Conservation (phyloP, 2,888 invertebrate genomes). For the Eutolmus rufibarbis region DNA sequence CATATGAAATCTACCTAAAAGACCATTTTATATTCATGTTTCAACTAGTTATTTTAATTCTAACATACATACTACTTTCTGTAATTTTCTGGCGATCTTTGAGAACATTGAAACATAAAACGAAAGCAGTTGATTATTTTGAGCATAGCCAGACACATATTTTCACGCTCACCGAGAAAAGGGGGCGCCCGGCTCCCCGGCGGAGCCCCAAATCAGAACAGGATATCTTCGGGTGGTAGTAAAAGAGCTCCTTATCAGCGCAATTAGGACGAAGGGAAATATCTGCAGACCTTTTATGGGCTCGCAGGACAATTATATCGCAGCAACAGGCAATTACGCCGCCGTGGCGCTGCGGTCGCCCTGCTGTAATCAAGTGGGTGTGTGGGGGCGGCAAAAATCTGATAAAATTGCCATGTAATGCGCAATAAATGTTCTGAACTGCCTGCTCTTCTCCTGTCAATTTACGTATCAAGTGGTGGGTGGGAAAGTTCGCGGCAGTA, state of each 20-base stretch:
- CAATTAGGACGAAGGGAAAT: slow-evolving; percentile 38
- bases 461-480: background rate
- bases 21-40: too few relatives aligned
- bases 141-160: background rate
- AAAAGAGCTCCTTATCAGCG: slow-evolving; percentile 41
- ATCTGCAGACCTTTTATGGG: slow-evolving; percentile 33
- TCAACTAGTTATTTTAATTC: too few relatives aligned
- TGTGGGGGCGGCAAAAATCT: slow-evolving; percentile 40
- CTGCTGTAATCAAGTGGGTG: slow-evolving; percentile 40
- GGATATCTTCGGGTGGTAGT: background rate
- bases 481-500: background rate
- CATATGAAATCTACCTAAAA: too few relatives aligned
- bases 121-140: background rate
- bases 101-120: background rate
- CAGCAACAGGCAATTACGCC: slow-evolving; percentile 43
- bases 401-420: slow-evolving; percentile 37
- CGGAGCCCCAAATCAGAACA: slow-evolving; percentile 3
- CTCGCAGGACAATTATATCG: slow-evolving; percentile 40
- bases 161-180: background rate
- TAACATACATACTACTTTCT: too few relatives aligned
- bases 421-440: background rate
- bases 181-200: background rate
- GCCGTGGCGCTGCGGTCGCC: slow-evolving; percentile 2
- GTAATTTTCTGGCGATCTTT: too few relatives aligned
- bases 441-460: slow-evolving; percentile 1